phyloP scores from a whole-genome alignment of 2,797 vertebrate species.

The Catamblyrhynchus diadema region DNA sequence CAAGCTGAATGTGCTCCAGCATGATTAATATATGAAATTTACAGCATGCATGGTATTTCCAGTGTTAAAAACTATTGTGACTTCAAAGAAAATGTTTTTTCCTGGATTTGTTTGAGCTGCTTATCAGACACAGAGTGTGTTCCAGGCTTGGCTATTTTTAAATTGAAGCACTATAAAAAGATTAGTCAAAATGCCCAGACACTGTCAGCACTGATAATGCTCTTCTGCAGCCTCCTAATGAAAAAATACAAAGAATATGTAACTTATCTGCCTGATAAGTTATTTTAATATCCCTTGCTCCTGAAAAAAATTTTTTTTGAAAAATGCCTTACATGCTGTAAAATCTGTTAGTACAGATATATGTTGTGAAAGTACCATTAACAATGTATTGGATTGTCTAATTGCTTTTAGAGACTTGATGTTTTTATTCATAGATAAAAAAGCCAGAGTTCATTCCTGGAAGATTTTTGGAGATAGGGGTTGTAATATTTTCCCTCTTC shows the following conservation, averaged over 20 bases:
- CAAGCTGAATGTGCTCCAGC: background rate
- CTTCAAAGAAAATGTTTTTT: constrained; percentile 11
- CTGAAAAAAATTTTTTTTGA: background rate
- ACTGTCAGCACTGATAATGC: constrained; percentile 36
- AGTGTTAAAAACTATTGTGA: background rate
- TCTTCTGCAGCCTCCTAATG: constrained; percentile 30
- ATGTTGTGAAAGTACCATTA: background rate
- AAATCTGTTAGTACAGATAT: background rate
- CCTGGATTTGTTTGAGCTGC: constrained; percentile 28
- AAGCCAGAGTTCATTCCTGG: background rate
- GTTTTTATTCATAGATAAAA: background rate
- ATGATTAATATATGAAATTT: background rate
- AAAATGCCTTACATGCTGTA: background rate
- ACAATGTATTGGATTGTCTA: background rate
- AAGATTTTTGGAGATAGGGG: background rate
- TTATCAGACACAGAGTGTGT: background rate
- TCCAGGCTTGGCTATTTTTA: constrained; percentile 39
- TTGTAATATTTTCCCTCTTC: background rate
- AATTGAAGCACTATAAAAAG: constrained; percentile 50
- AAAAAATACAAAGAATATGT: constrained; percentile 17
- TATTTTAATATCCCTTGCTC: constrained; percentile 11
- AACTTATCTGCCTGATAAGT: constrained; percentile 18
- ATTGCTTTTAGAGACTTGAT: background rate
- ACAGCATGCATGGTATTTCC: background rate
- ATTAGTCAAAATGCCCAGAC: constrained; percentile 44